Base-by-base conservation (phyloP, 1,140 invertebrate species). In the Helicoverpa armigera region DNA sequence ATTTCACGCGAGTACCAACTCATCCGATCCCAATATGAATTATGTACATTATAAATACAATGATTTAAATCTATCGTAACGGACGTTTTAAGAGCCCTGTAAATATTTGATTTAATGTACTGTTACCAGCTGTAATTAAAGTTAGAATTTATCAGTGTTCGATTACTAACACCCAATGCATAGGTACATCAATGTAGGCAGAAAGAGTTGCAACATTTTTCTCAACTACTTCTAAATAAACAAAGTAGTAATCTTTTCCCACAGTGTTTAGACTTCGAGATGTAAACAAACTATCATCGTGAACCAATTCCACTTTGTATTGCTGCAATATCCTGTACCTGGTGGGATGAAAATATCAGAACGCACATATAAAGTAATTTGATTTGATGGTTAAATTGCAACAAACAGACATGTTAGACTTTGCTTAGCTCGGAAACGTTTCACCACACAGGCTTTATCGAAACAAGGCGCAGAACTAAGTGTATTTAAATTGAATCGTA, bases 1-100 rank as follows among this genome's bases (percentile, higher is more conserved):
- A 82, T 81, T 56, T 76, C 76, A 79, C 84, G 83, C 83, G 80
- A 72, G 79, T 82, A 82, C 72, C 58, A 76, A 63, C 60, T 65
- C 61, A 77, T 77, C 63, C 63, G 13, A 70, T 60, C 56, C 43
- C 63, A 77, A 77, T 35, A 67, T 63, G 76, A 70, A 69, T 58
- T 43, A 79, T 78, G 73, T 75, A 74, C 69, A 73, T 56, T 58
- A 73, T 58, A 58, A 73, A 73, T 73, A 73, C 53, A 14, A 35
- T 70, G 67, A 70, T 70, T 70, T 53, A 70, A 70, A 70, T 53
- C 67, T 54, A 51, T 53, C 50, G 48, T 29, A 70, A 54, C 67
- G 11, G 50, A 70, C 18, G 61, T 35, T 67, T 67, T 48, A 48
- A 67, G 10, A 50, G 63, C 63, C 67, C 29, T 70, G 50, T 29